Conservation (phyloP, 2,797 vertebrate genomes). For the Microhierax caerulescens region DNA sequence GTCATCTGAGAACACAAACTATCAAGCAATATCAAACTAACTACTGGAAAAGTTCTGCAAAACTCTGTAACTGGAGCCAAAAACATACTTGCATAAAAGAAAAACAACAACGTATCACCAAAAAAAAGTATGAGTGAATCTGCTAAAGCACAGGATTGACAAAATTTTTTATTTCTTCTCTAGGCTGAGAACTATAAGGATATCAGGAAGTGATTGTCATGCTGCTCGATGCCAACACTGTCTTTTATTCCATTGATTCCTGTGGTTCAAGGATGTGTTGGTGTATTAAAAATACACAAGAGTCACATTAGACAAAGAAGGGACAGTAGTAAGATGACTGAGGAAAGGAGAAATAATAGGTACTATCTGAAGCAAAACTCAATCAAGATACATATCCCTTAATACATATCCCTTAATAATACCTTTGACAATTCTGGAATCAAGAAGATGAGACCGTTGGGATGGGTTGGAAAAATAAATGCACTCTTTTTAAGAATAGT, state of each 20-base stretch:
- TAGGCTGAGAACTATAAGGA: not conserved
- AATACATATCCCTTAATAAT: not conserved
- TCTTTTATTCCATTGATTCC: not conserved
- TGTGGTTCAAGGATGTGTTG: not conserved
- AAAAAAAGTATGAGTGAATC: not conserved
- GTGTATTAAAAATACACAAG: not conserved
- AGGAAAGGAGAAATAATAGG: not conserved
- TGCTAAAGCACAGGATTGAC: not conserved
- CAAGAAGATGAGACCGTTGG: not conserved
- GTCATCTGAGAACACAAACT: not conserved
- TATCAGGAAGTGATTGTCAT: not conserved
- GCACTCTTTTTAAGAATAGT: not conserved
- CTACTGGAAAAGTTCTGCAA: not conserved
- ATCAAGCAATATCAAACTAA: not conserved
- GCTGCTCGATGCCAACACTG: not conserved
- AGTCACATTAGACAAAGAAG: not conserved
- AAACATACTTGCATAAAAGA: not conserved
- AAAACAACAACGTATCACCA: not conserved
- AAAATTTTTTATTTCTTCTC: not conserved
- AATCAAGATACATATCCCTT: too few relatives aligned
- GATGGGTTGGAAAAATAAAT: not conserved
- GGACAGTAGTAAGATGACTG: not conserved
- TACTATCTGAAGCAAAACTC: not conserved
- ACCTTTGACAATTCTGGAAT: not conserved
- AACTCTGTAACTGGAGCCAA: not conserved